These are phyloP conservation scores for Recurvirostra avosetta DNA, from an alignment of 2,113 vertebrate species.

Conservation along the genomic window DNA sequence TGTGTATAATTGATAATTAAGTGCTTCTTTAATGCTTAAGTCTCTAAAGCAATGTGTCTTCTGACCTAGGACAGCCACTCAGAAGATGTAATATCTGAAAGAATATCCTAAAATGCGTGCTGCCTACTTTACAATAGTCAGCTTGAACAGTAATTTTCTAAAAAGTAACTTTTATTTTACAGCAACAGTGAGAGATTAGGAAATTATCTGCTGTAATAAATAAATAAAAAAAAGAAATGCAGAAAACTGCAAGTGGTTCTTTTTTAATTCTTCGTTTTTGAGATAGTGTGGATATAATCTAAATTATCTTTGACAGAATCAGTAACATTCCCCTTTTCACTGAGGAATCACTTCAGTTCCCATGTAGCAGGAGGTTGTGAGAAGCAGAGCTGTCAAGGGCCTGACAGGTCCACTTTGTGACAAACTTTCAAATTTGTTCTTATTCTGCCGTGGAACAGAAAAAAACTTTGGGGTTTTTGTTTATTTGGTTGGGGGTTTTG, in stretches of 20 bases:
- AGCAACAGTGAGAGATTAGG: neutral
- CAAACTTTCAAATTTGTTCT: neutral
- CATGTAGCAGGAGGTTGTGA: neutral
- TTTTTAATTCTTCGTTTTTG: neutral
- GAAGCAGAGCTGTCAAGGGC: neutral
- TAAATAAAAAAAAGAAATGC: neutral
- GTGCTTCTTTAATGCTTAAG: neutral
- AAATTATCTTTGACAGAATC: neutral
- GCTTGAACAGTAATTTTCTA: conserved; percentile 17
- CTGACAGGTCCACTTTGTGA: neutral
- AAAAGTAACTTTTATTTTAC: conserved; percentile 27
- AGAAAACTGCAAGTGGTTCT: neutral
- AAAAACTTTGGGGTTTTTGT: neutral
- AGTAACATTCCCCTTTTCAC: neutral
- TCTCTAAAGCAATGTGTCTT: conserved; percentile 6
- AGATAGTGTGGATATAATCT: neutral
- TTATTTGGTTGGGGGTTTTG: neutral
- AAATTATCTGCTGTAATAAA: conserved; percentile 7
- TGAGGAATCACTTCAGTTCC: neutral
- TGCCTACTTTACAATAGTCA: neutral
- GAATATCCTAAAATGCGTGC: neutral
- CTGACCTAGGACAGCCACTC: conserved; percentile 11
- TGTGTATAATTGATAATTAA: neutral
- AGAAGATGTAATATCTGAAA: neutral
- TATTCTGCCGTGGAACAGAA: neutral